A percentile compares a stretch with the other conserved stretches of the same genome.
Conservation (phyloP, 2,888 invertebrate genomes). For the Lymantria monacha region DNA sequence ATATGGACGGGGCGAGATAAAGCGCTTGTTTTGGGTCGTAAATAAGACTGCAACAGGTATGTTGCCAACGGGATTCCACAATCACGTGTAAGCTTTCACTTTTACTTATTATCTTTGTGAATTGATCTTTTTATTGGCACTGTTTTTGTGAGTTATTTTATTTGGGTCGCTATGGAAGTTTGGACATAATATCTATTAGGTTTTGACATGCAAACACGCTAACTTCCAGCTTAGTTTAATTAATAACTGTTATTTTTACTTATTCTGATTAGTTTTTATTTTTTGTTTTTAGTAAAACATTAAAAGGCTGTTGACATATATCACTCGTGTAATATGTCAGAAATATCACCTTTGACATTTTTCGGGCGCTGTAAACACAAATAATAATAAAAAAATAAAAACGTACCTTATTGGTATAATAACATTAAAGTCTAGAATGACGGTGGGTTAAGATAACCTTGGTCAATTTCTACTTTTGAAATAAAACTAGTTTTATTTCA, state of each 20-base stretch:
- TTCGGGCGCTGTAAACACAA: constrained; percentile 6
- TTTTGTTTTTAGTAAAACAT: constrained; percentile 24
- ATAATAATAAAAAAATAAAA: not conserved
- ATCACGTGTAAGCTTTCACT: constrained; percentile 77
- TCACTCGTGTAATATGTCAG: constrained; percentile 21
- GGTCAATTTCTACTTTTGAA: too few species aligned
- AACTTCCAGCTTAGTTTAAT: constrained; percentile 28
- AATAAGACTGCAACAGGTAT: constrained; percentile 82
- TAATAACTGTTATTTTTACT: constrained; percentile 30
- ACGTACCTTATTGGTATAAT: too few species aligned
- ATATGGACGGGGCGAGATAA: constrained; percentile 76
- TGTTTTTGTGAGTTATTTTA: constrained; percentile 20
- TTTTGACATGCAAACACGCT: constrained; percentile 31
- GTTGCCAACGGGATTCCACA: constrained; percentile 72
- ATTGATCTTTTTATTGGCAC: constrained; percentile 53
- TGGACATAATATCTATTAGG: constrained; percentile 18
- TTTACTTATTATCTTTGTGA: constrained; percentile 69
- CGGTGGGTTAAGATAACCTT: too few species aligned
- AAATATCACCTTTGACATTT: constrained; percentile 14
- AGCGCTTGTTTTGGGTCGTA: constrained; percentile 82
- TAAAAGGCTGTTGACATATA: constrained; percentile 27
- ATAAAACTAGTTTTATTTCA: too few species aligned
- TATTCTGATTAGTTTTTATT: constrained; percentile 34
- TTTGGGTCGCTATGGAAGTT: constrained; percentile 9
- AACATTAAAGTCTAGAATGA: too few species aligned